Evolutionary conservation across 2,113 vertebrate genomes (phyloP), one percentile per base, ranked within the genome.

Genomic region (Leuciscus idus): DNA sequence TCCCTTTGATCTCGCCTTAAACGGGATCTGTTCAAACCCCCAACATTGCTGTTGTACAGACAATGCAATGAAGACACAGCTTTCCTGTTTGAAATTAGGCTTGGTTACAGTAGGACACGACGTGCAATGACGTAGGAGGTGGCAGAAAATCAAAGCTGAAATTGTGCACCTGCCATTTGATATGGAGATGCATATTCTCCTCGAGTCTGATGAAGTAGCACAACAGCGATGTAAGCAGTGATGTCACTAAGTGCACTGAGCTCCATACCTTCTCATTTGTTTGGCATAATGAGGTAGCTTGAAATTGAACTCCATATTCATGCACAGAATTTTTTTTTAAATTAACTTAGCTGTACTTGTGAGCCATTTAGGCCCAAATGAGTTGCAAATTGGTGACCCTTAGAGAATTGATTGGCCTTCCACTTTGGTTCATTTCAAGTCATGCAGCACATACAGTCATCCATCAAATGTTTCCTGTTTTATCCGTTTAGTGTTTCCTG

Each of bases 1-100:
- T 66, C 23, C 23, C 30, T 82, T 83, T 83, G 61, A 85, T 80
- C 84, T 85, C 11, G 48, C 11, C 21, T 81, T 75, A 50, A 75
- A 82, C 70, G 0, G 55, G 61, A 59, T 64, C 17, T 83, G 80
- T 83, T 86, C 55, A 82, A 76, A 74, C 30, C 39, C 57, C 10
- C 12, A 86, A 57, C 6, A 46, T 33, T 23, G 36, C 85, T 73
- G 70, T 57, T 62, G 48, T 61, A 64, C 84, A 55, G 39, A 84
- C 72, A 84, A 62, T 30, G 57, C 55, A 85, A 81, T 33, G 26
- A 46, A 72, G 28, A 61, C 36, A 50, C 39, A 57, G 36, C 33
- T 62, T 26, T 26, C 26, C 55, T 28, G 23, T 61, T 28, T 73
- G 28, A 26, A 74, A 81, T 33, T 28, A 39, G 50, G n/a, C 66